phyloP scores from a whole-genome alignment of 2,113 vertebrate genomes.

The Perca fluviatilis region DNA sequence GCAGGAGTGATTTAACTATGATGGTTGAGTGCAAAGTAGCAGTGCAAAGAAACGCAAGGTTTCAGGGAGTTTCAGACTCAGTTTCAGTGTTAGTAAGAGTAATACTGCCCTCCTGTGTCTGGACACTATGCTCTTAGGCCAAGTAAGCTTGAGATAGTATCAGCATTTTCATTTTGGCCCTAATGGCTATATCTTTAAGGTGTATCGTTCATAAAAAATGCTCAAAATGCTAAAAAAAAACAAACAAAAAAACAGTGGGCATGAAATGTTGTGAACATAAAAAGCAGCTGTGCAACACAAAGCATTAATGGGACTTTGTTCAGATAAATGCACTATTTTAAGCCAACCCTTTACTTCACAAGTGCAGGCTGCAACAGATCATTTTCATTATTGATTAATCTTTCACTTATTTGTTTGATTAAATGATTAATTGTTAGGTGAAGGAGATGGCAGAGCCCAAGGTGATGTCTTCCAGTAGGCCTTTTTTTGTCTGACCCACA shows the following conservation, averaged over 20 bases:
- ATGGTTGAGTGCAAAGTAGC: background rate
- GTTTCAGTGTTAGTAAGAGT: slow-evolving; percentile 9
- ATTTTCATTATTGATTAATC: too few relatives aligned
- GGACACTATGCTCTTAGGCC: background rate
- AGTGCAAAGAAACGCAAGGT: background rate
- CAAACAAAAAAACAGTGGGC: too few relatives aligned
- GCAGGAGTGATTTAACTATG: background rate
- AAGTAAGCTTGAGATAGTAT: background rate
- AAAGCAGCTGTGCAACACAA: background rate
- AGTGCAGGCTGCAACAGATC: too few relatives aligned
- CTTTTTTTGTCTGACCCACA: background rate
- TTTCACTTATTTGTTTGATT: background rate
- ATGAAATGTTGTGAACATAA: background rate
- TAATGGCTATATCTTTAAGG: background rate
- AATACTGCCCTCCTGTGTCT: slow-evolving; percentile 68
- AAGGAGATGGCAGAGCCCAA: background rate
- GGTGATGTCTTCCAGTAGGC: background rate
- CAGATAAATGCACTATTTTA: too few relatives aligned
- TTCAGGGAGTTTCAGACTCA: background rate
- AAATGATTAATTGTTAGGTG: background rate
- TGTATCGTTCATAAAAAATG: background rate
- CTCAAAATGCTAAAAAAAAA: too few relatives aligned
- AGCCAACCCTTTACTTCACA: too few relatives aligned
- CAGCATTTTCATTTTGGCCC: background rate
- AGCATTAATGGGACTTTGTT: background rate